These are phyloP conservation scores for Coturnix japonica DNA, from an alignment of 2,113 vertebrate species.

Conservation along the genomic window DNA sequence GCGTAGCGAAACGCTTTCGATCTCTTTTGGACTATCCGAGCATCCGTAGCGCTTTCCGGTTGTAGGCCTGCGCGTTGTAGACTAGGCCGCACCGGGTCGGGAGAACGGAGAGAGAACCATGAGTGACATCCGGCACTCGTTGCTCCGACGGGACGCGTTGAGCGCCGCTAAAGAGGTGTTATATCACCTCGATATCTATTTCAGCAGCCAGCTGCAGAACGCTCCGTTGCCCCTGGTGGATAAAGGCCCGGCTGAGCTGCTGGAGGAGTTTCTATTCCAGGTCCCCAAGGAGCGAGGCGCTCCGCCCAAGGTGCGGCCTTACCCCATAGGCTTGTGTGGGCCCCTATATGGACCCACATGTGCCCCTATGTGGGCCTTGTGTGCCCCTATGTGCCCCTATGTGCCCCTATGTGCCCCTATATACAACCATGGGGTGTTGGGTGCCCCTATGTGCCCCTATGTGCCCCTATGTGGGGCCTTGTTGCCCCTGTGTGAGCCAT, in stretches of 20 bases:
- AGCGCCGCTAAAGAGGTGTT: constrained; percentile 95
- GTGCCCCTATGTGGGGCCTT: no score
- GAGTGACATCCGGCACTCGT: constrained; percentile 93
- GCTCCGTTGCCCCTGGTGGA: constrained; percentile 88
- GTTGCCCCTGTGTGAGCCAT: no score
- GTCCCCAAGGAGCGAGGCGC: constrained; percentile 88
- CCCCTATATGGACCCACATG: no score
- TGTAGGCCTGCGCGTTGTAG: no score
- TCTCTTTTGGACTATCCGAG: background rate
- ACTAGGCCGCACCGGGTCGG: background rate
- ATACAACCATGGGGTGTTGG: no score
- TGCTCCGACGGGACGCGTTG: constrained; percentile 92
- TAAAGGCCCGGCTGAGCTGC: constrained; percentile 85
- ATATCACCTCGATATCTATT: constrained; percentile 95
- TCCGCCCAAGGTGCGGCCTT: constrained; percentile 82
- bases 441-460: no score
- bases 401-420: no score
- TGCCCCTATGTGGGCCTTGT: no score
- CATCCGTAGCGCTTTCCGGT: no score
- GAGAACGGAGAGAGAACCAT: constrained; percentile 67
- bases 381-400: no score
- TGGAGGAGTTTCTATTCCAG: constrained; percentile 96
- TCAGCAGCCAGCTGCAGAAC: constrained; percentile 92
- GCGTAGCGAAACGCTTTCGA: no score
- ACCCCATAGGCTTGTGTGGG: no score